Evolutionary conservation across 1,140 invertebrate species (phyloP).

Genomic region (Anoplolepis gracilipes): DNA sequence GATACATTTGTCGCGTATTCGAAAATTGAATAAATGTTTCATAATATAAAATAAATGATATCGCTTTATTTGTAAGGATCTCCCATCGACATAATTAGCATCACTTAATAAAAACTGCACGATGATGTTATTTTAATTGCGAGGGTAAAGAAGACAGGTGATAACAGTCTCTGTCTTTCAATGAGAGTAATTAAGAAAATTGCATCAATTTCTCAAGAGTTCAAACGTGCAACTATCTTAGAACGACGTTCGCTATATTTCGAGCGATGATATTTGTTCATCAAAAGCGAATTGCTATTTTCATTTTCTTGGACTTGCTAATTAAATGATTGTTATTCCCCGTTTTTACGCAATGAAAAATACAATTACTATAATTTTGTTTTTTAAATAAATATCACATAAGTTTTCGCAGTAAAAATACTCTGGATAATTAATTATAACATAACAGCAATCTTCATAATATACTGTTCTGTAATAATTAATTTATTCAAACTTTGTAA

Average conservation of each 20-base stretch:
- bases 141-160: conserved; percentile 42
- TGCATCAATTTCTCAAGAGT: conserved; percentile 54
- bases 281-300: conserved; percentile 53
- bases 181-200: conserved; percentile 62
- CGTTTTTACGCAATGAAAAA: conserved; percentile 31
- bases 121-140: conserved; percentile 58
- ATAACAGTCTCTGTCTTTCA: conserved; percentile 39
- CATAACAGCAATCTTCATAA: conserved; percentile 7
- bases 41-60: conserved; percentile 34
- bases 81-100: conserved; percentile 38
- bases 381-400: neutral
- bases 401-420: conserved; percentile 7
- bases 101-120: conserved; percentile 53
- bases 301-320: conserved; percentile 37
- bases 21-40: conserved; percentile 42
- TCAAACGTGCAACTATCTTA: conserved; percentile 52
- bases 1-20: conserved; percentile 29
- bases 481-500: neutral
- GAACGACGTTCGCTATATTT: conserved; percentile 25
- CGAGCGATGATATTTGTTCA: conserved; percentile 47
- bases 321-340: conserved; percentile 55
- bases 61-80: conserved; percentile 39
- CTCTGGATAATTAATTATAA: conserved; percentile 24
- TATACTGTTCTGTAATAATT: neutral
- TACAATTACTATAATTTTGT: conserved; percentile 52